Evolutionary conservation across 2,797 vertebrate species (phyloP).

Genomic region (Cichlasoma orientale): DNA sequence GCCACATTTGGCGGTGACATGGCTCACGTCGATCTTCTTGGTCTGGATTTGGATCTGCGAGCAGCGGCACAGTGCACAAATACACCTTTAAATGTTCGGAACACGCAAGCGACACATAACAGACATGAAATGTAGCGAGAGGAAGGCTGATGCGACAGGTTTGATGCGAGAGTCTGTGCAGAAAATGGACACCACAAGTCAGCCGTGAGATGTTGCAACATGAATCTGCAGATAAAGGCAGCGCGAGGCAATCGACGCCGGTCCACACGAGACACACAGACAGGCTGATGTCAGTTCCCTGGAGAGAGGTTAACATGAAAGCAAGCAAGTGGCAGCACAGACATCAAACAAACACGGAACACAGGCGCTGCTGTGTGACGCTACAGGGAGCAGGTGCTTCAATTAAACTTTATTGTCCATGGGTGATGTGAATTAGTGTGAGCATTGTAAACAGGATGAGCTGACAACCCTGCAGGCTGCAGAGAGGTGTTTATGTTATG

Average conservation of each 20-base stretch:
- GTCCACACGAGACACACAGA: neutral
- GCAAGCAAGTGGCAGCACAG: slow-evolving; percentile 4
- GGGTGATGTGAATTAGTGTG: slow-evolving; percentile 19
- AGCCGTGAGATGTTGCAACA: neutral
- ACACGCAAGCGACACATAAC: neutral
- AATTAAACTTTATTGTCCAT: slow-evolving; percentile 51
- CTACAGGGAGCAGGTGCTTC: slow-evolving; percentile 37
- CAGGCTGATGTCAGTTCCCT: slow-evolving; percentile 4
- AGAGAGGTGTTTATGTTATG: neutral
- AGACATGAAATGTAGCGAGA: neutral
- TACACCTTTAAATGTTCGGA: neutral
- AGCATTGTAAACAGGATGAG: slow-evolving; percentile 9
- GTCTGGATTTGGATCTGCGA: slow-evolving; percentile 90
- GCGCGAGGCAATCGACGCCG: neutral
- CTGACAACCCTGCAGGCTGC: slow-evolving; percentile 23
- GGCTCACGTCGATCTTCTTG: slow-evolving; percentile 95
- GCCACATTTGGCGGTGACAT: slow-evolving; percentile 92
- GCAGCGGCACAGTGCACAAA: neutral
- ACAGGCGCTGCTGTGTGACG: neutral
- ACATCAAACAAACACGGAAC: slow-evolving; percentile 18
- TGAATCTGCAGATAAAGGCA: neutral
- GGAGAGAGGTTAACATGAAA: slow-evolving; percentile 22
- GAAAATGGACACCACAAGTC: neutral
- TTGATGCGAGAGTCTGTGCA: neutral
- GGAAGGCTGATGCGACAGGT: neutral